phyloP scores from a whole-genome alignment of 2,113 vertebrate genomes.

The Bostrychus sinensis region DNA sequence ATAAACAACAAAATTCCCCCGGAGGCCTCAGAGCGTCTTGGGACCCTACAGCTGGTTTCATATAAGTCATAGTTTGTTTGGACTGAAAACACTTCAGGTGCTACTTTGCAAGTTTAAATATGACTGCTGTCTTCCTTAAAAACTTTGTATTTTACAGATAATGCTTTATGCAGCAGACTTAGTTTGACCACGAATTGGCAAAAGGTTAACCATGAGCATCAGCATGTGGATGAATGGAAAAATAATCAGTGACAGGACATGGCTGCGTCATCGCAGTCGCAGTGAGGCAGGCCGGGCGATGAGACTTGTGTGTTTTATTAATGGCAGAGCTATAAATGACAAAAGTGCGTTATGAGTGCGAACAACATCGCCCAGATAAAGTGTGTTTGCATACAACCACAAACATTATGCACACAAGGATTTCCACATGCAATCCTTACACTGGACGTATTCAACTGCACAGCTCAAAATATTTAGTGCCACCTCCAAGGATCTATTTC shows the following conservation, averaged over 20 bases:
- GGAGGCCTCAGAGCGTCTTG: background rate
- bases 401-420: background rate
- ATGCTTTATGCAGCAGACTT: too few species aligned
- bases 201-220: slow-evolving; percentile 26
- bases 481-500: too few species aligned
- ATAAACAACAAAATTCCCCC: background rate
- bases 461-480: too few species aligned
- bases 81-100: slow-evolving; percentile 30
- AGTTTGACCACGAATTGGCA: too few species aligned
- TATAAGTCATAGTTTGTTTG: background rate
- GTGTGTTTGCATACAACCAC: too few species aligned
- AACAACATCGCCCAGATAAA: background rate
- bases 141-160: too few species aligned
- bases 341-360: background rate
- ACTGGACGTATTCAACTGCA: background rate
- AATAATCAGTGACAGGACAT: slow-evolving; percentile 7
- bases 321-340: slow-evolving; percentile 23
- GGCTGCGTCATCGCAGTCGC: slow-evolving; percentile 18
- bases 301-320: slow-evolving; percentile 32
- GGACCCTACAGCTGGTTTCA: slow-evolving; percentile 17
- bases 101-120: slow-evolving; percentile 50
- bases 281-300: slow-evolving; percentile 34
- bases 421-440: background rate
- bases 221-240: slow-evolving; percentile 26
- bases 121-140: slow-evolving; percentile 2